Evolutionary conservation across 2,797 vertebrate genomes (phyloP).

Genomic region (Helicolenus hilgendorfi): DNA sequence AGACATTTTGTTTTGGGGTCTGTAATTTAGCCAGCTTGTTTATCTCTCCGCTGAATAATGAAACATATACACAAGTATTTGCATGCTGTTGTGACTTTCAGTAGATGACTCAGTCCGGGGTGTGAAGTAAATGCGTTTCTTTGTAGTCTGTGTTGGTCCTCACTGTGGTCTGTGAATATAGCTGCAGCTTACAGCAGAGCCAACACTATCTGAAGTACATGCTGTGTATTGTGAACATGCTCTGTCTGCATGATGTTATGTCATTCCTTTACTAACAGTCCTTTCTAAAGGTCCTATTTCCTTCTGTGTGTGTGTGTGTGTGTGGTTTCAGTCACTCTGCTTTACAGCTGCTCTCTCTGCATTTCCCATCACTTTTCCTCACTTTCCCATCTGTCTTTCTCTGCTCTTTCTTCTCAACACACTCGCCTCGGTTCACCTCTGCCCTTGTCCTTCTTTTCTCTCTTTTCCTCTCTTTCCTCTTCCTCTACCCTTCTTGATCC

Average conservation of each 20-base stretch:
- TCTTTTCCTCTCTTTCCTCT: neutral
- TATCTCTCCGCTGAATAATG: neutral
- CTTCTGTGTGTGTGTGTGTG: neutral
- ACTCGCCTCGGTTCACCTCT: constrained; percentile 36
- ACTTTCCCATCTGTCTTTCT: constrained; percentile 7
- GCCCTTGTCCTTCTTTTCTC: constrained; percentile 25
- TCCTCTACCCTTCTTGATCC: neutral
- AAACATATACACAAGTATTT: neutral
- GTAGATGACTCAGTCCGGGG: neutral
- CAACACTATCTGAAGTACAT: neutral
- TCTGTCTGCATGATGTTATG: neutral
- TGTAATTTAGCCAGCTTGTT: neutral
- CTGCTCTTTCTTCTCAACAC: constrained; percentile 5
- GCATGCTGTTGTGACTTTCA: neutral
- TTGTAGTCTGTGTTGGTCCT: neutral
- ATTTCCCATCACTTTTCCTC: constrained; percentile 1
- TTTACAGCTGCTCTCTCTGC: neutral
- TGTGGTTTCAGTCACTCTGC: neutral
- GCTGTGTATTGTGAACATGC: neutral
- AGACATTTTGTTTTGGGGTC: neutral
- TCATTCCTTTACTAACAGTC: neutral
- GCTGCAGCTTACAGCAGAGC: neutral
- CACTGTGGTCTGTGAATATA: neutral
- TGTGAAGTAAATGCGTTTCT: neutral
- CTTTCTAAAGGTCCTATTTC: neutral